phyloP scores from a whole-genome alignment of 2,797 vertebrate species.

The Ibycter americanus region DNA sequence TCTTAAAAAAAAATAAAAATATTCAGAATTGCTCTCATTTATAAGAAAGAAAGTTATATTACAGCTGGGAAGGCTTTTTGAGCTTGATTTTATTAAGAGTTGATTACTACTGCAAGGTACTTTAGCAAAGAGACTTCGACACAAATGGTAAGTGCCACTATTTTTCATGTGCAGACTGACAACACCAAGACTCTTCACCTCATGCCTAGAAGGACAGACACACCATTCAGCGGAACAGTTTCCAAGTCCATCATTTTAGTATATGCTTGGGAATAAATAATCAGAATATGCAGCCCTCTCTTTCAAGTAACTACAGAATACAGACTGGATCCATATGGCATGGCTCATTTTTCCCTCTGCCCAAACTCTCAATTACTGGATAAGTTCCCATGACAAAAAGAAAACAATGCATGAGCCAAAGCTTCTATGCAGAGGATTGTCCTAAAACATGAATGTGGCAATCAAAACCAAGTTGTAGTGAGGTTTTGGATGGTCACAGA shows the following conservation, averaged over 20 bases:
- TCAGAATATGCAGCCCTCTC: background rate
- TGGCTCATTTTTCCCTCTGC: background rate
- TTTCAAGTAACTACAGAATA: background rate
- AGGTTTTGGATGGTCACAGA: background rate
- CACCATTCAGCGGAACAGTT: accelerated
- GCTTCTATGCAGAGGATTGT: background rate
- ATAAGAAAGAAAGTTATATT: background rate
- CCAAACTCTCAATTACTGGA: background rate
- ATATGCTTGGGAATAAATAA: background rate
- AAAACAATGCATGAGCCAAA: background rate
- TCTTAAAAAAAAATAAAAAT: background rate
- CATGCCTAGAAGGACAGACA: background rate
- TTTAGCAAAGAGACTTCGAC: background rate
- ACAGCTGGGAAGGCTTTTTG: background rate
- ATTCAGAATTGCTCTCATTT: background rate
- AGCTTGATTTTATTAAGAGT: background rate
- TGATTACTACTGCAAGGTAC: background rate
- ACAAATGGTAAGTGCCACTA: background rate
- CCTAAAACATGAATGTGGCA: background rate
- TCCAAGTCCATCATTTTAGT: accelerated
- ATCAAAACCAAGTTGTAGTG: background rate
- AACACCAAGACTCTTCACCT: background rate
- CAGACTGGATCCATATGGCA: background rate
- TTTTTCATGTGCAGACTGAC: background rate
- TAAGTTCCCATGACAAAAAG: background rate